Evolutionary conservation across 2,888 invertebrate species (phyloP).

Genomic region (Ectemnius continuus): DNA sequence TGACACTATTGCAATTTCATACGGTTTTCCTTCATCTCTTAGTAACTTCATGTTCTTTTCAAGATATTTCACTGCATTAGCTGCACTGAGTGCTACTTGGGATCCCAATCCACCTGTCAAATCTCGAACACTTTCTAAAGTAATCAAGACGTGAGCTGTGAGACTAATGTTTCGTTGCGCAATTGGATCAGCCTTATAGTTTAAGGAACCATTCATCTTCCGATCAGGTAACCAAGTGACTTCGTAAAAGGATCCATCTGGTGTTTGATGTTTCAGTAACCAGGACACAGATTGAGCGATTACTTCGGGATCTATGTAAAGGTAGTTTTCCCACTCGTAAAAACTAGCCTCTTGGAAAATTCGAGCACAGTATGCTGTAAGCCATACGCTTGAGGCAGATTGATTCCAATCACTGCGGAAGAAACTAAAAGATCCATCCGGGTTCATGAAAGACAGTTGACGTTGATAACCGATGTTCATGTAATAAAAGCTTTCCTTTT

Average conservation of each 20-base stretch:
- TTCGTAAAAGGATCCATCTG: slow-evolving; percentile 93
- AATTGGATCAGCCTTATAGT: slow-evolving; percentile 80
- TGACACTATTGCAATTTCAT: slow-evolving; percentile 92
- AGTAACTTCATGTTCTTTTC: slow-evolving; percentile 90
- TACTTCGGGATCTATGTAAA: slow-evolving; percentile 94
- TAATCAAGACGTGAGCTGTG: slow-evolving; percentile 95
- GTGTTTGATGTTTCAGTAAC: slow-evolving; percentile 91
- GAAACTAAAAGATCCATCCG: slow-evolving; percentile 93
- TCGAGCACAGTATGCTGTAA: slow-evolving; percentile 94
- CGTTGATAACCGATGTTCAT: slow-evolving; percentile 95
- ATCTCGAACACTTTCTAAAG: slow-evolving; percentile 90
- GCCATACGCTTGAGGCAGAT: slow-evolving; percentile 92
- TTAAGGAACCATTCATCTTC: slow-evolving; percentile 88
- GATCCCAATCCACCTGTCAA: slow-evolving; percentile 86
- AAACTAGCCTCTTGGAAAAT: slow-evolving; percentile 95
- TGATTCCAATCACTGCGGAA: slow-evolving; percentile 97
- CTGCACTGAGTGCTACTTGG: slow-evolving; percentile 87
- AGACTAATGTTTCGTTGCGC: slow-evolving; percentile 90
- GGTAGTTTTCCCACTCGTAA: slow-evolving; percentile 97
- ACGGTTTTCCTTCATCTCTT: slow-evolving; percentile 85
- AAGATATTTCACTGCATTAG: slow-evolving; percentile 88
- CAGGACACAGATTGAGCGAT: slow-evolving; percentile 92
- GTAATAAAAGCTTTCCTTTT: slow-evolving; percentile 89
- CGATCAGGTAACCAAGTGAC: slow-evolving; percentile 92
- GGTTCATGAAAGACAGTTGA: slow-evolving; percentile 93